Conservation (phyloP, 2,888 invertebrate genomes). For the Ophion ellenae region DNA sequence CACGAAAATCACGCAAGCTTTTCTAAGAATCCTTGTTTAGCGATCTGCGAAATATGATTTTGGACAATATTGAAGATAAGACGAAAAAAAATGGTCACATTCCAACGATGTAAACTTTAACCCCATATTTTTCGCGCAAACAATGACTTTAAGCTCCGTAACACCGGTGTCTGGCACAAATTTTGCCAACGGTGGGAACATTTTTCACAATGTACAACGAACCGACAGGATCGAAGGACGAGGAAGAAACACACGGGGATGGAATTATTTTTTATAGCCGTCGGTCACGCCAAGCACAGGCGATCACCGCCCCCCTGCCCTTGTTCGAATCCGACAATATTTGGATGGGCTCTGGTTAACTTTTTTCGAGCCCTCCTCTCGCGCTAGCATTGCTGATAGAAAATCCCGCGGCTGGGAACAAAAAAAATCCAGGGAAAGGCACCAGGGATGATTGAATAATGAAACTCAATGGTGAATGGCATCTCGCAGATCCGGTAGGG, state of each 20-base stretch:
- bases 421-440: not conserved
- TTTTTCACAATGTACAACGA: constrained; percentile 1
- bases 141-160: not conserved
- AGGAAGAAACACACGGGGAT: not conserved
- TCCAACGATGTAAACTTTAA: too few species aligned
- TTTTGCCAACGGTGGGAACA: not conserved
- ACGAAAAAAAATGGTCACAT: too few species aligned
- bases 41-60: too few species aligned
- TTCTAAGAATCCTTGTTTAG: too few species aligned
- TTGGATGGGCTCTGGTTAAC: not conserved
- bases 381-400: not conserved
- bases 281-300: constrained; percentile 74
- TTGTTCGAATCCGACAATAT: not conserved
- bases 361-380: not conserved
- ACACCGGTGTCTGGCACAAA: not conserved
- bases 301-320: constrained; percentile 50
- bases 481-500: not conserved
- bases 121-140: too few species aligned
- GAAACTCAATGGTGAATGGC: not conserved
- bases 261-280: constrained; percentile 62
- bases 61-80: too few species aligned
- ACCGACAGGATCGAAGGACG: not conserved
- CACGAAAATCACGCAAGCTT: too few species aligned
- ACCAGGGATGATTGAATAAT: not conserved
- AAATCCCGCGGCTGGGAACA: not conserved